phyloP scores from a whole-genome alignment of 1,140 invertebrate species.

The Nylanderia fulva region DNA sequence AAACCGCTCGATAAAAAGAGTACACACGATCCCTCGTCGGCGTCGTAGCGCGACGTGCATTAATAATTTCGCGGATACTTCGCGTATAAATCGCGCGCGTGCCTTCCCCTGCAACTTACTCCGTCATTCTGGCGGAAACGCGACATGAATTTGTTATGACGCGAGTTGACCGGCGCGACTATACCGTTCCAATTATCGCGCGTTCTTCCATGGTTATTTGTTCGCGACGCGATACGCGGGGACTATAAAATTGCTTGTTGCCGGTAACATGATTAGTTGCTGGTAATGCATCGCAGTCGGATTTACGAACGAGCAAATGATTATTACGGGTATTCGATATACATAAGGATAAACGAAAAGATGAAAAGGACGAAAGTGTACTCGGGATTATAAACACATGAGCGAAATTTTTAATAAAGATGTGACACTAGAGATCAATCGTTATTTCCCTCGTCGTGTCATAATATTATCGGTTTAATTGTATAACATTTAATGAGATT shows the following conservation, averaged over 20 bases:
- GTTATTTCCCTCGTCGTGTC: neutral
- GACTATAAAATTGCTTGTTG: slow-evolving; percentile 56
- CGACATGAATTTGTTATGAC: slow-evolving; percentile 59
- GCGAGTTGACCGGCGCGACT: slow-evolving; percentile 49
- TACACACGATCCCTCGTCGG: slow-evolving; percentile 8
- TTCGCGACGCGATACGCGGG: slow-evolving; percentile 45
- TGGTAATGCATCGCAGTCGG: slow-evolving; percentile 33
- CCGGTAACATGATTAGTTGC: slow-evolving; percentile 49
- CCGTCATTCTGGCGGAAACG: slow-evolving; percentile 56
- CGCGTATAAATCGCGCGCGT: slow-evolving; percentile 50
- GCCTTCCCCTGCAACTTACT: slow-evolving; percentile 55
- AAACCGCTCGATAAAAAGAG: slow-evolving; percentile 64
- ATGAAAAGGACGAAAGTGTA: too few species aligned
- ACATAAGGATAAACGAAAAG: neutral
- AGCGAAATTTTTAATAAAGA: neutral
- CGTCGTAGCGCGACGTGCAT: slow-evolving; percentile 35
- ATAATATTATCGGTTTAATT: slow-evolving; percentile 3
- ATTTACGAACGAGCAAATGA: slow-evolving; percentile 6
- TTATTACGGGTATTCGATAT: neutral
- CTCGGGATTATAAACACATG: neutral
- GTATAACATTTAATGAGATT: slow-evolving; percentile 25
- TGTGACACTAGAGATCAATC: slow-evolving; percentile 1
- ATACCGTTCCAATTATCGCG: slow-evolving; percentile 57
- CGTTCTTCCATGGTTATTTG: slow-evolving; percentile 55
- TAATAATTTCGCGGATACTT: slow-evolving; percentile 68